Base-by-base conservation (phyloP, 2,797 vertebrate species). In the Malurus splendens region DNA sequence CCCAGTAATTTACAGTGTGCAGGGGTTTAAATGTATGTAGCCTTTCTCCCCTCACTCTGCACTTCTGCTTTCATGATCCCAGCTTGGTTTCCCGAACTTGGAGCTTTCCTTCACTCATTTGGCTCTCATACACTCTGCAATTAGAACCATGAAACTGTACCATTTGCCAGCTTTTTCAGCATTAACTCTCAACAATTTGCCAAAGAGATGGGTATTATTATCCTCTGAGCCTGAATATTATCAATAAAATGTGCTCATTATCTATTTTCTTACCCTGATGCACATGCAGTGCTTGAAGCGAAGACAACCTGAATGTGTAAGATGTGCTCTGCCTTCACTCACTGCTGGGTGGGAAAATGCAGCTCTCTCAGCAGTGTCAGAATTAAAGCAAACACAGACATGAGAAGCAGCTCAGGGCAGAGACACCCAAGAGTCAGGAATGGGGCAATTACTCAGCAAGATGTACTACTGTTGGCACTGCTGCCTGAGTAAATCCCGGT, bases 381-480 rank as follows among this genome's bases (percentile, higher is more conserved):
- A 70, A 71, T 74, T 52, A 76, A 80, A 90, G 61, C 68, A 82
- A 92, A 82, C 67, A 36, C 47, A 60, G 77, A 51, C 89, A 91
- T 6, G 13, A 93, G 90, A 73, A 92, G 85, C 79, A 82, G 87
- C 79, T 80, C 79, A 36, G 68, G 82, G 60, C 60, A 89, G 82
- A 85, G 90, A 81, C 74, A 86, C 55, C 59, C 16, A 39, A 50
- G 86, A 75, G 83, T 83, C 39, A n/a, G 80, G 77, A 75, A 52
- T 1, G 10, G 88, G 72, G 74, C 74, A 78, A 86, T 88, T 87
- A 81, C 71, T 88, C 88, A 80, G 70, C 0, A 55, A 90, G 94
- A 83, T 62, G 71, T 72, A 56, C 77, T 84, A 88, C 74, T 90
- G 90, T 48, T 90, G 90, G 86, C 83, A 52, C 67, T 20, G 67